Base-by-base conservation (phyloP, 2,113 vertebrate genomes). In the Neotragus pygmaeus region DNA sequence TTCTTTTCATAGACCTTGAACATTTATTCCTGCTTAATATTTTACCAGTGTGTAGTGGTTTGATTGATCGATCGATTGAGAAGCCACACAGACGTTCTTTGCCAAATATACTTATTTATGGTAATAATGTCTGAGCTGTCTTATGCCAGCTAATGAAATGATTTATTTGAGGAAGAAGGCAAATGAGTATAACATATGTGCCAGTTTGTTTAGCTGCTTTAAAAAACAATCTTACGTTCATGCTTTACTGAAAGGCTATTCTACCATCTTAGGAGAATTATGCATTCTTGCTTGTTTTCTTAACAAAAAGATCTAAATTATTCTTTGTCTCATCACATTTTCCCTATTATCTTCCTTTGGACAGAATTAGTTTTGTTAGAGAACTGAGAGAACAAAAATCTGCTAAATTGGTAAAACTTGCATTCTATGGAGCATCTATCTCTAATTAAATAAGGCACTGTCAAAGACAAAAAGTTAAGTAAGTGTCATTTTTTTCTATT, bases 211-310 rank as follows among this genome's bases (percentile, higher is more conserved):
- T n/a, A n/a, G n/a, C n/a, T n/a, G n/a, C n/a, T n/a, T n/a, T n/a
- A n/a, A n/a, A n/a, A n/a, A n/a, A n/a, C n/a, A n/a, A n/a, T n/a
- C n/a, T n/a, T n/a, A n/a, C n/a, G 43, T 94, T 96, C 97, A 90
- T 95, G 62, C 85, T 96, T 97, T 97, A 96, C 97, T 75, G 98
- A 97, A 97, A 98, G 58, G 91, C 98, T 98, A 80, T 89, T 98
- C 96, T 98, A 98, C 97, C 81, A 87, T 97, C 96, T 97, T 95
- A 97, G 94, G 97, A 95, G 94, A 98, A 92, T 96, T 96, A 90
- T 45, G 45, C 91, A 43, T 93, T 47, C 92, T 93, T 95, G 39
- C 83, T 88, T 96, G 6, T 97, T 98, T 97, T 97, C 90, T 96
- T 86, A 96, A 78, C 80, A 80, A 80, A 90, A 53, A 62, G 19